phyloP scores from a whole-genome alignment of 2,888 invertebrate species.

The Steinernema hermaphroditum region DNA sequence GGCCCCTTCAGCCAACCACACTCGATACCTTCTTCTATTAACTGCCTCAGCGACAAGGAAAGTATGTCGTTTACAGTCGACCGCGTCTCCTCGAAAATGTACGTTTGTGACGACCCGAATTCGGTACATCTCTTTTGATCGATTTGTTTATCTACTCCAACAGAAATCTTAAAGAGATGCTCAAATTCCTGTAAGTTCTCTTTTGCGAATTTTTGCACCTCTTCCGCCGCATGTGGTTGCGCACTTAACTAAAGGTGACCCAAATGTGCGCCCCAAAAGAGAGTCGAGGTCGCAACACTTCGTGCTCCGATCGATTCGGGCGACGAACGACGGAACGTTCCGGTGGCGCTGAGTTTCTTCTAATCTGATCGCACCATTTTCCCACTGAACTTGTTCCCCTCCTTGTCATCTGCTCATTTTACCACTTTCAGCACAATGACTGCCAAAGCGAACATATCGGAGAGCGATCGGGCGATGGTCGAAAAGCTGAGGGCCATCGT shows the following conservation, averaged over 20 bases:
- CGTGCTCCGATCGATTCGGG: background rate
- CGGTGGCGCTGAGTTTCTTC: background rate
- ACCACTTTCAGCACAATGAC: slow-evolving; percentile 9
- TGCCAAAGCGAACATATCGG: slow-evolving; percentile 35
- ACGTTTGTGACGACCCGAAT: background rate
- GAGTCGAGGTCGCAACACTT: background rate
- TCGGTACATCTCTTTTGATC: background rate
- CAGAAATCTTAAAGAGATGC: background rate
- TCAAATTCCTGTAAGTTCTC: background rate
- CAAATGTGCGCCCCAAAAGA: background rate
- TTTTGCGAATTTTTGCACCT: background rate
- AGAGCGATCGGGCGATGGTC: slow-evolving; percentile 46
- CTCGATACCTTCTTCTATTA: too few relatives aligned
- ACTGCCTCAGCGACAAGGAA: background rate
- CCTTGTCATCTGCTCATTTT: background rate
- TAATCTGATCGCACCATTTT: background rate
- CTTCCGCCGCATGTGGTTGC: background rate
- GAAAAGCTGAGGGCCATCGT: slow-evolving; percentile 47
- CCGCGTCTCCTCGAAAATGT: background rate
- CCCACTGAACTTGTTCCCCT: background rate
- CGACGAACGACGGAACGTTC: background rate
- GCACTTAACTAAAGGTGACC: background rate
- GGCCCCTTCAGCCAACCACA: too few relatives aligned
- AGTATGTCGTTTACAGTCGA: slow-evolving; percentile 6
- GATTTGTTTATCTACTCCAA: background rate